Conservation (phyloP, 2,888 invertebrate genomes). For the Salticus scenicus region DNA sequence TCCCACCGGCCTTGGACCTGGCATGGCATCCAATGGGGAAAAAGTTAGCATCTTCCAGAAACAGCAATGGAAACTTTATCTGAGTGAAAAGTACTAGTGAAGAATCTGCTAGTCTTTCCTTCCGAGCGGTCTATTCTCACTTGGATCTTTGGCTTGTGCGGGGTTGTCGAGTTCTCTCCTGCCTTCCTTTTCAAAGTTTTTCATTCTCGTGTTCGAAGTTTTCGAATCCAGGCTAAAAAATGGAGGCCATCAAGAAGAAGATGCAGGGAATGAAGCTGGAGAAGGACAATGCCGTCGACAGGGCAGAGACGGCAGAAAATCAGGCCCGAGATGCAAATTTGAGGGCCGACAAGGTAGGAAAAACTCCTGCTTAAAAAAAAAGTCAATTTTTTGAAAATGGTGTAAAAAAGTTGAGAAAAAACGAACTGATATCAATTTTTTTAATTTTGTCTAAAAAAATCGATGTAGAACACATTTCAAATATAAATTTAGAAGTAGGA, state of each 20-base stretch:
- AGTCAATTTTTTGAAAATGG: no score
- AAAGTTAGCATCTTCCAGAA: conserved; percentile 44
- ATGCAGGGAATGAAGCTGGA: conserved; percentile 99
- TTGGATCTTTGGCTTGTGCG: conserved; percentile 61
- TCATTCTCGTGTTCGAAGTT: conserved; percentile 28
- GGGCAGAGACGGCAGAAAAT: conserved; percentile 97
- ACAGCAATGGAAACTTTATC: conserved; percentile 69
- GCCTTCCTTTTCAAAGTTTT: conserved; percentile 15
- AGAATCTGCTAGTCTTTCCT: conserved; percentile 34
- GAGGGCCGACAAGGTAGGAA: conserved; percentile 80
- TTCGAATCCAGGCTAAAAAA: conserved; percentile 76
- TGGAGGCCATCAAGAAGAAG: conserved; percentile 99
- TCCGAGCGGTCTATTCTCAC: conserved; percentile 58
- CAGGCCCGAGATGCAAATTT: conserved; percentile 86
- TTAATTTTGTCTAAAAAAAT: no score
- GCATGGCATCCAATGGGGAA: conserved; percentile 32
- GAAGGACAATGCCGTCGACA: conserved; percentile 99
- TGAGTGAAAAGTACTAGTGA: conserved; percentile 24
- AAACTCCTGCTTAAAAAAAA: no score
- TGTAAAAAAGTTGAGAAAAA: not conserved
- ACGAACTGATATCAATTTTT: no score
- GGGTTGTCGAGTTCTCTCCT: conserved; percentile 24
- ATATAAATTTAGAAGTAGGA: no score
- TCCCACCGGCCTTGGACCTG: conserved; percentile 50
- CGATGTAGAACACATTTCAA: no score